phyloP scores from a whole-genome alignment of 2,113 vertebrate species.

The Semicossyphus pulcher region DNA sequence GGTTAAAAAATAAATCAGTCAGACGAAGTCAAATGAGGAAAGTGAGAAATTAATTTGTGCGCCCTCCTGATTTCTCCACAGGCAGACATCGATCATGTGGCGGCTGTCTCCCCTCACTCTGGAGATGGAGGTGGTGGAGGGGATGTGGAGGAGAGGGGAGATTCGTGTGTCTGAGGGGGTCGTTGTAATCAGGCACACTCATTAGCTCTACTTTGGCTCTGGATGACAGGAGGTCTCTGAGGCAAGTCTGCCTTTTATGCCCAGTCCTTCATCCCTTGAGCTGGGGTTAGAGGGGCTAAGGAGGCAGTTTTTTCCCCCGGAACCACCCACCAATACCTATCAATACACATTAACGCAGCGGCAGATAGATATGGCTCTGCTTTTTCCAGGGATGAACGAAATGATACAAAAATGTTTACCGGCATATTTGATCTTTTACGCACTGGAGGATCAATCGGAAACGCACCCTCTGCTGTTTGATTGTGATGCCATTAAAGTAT shows the following conservation, averaged over 20 bases:
- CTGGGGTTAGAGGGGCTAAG: slow-evolving; percentile 59
- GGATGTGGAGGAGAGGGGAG: slow-evolving; percentile 42
- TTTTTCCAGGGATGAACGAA: slow-evolving; percentile 15
- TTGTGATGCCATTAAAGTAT: too few species aligned
- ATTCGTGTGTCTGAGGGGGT: slow-evolving; percentile 80
- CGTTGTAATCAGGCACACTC: slow-evolving; percentile 81
- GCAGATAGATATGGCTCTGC: slow-evolving; percentile 22
- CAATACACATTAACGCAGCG: slow-evolving; percentile 55
- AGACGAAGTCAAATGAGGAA: slow-evolving; percentile 82
- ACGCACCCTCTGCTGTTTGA: too few species aligned
- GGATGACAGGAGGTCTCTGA: slow-evolving; percentile 78
- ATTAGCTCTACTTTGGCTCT: slow-evolving; percentile 80
- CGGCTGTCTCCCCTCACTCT: slow-evolving; percentile 74
- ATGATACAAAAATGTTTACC: neutral
- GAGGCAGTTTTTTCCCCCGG: slow-evolving; percentile 46
- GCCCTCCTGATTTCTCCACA: slow-evolving; percentile 84
- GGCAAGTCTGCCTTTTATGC: slow-evolving; percentile 74
- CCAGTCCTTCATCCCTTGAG: slow-evolving; percentile 71
- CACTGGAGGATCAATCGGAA: neutral
- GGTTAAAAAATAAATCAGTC: slow-evolving; percentile 78
- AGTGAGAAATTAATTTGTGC: slow-evolving; percentile 85
- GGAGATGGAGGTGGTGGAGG: slow-evolving; percentile 70
- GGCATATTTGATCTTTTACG: slow-evolving; percentile 9
- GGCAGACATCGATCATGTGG: slow-evolving; percentile 83
- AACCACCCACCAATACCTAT: slow-evolving; percentile 53